A percentile compares a stretch with the other conserved stretches of the same genome.
Evolutionary conservation across 2,113 vertebrate species (phyloP).

Genomic region (Rhagologus leucostigma): DNA sequence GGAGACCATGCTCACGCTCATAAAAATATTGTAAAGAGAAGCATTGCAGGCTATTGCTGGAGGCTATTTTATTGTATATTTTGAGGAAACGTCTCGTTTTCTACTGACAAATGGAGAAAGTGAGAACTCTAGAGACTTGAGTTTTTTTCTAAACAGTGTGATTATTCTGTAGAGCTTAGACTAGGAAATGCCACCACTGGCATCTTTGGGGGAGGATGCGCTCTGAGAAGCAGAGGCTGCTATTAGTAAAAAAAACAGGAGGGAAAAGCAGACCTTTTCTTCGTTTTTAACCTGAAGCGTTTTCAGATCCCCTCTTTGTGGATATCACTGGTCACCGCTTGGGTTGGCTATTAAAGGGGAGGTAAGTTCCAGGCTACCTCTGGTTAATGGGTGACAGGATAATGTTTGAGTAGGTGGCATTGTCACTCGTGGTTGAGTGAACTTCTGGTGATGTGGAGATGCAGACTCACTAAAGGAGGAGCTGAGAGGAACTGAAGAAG

Average conservation of each 20-base stretch:
- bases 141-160: slow-evolving; percentile 32
- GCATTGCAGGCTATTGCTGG: slow-evolving; percentile 38
- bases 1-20: not conserved
- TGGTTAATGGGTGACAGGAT: not conserved
- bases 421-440: not conserved
- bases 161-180: slow-evolving; percentile 21
- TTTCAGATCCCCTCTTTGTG: not conserved
- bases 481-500: not conserved
- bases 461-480: not conserved
- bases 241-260: not conserved
- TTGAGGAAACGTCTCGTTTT: slow-evolving; percentile 45
- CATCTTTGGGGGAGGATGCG: not conserved
- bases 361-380: not conserved
- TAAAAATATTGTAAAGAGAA: slow-evolving; percentile 38
- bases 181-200: not conserved
- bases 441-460: not conserved
- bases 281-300: not conserved
- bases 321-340: not conserved
- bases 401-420: not conserved
- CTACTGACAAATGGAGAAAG: slow-evolving; percentile 50
- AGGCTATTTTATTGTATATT: slow-evolving; percentile 56
- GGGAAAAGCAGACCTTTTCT: not conserved
- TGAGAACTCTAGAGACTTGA: slow-evolving; percentile 14
- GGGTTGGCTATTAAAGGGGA: not conserved
- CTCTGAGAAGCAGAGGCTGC: not conserved